phyloP scores from a whole-genome alignment of 2,113 vertebrate genomes.

The Holacanthus passer region DNA sequence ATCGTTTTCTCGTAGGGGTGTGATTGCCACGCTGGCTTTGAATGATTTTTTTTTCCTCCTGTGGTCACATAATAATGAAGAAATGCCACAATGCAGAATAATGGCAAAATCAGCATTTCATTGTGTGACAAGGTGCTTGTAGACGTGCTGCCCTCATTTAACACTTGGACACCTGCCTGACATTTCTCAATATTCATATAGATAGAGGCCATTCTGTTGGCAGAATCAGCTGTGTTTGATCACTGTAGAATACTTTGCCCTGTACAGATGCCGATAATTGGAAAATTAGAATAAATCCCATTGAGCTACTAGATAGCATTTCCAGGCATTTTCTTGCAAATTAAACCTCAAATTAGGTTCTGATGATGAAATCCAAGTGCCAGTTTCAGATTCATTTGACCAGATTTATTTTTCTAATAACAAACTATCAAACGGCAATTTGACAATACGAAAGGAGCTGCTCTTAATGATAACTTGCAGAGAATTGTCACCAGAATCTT shows the following conservation, averaged over 20 bases:
- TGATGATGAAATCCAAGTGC: neutral
- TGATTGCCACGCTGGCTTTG: slow-evolving; percentile 8
- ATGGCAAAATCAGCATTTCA: slow-evolving; percentile 36
- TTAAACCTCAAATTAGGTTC: neutral
- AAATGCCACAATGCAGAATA: slow-evolving; percentile 14
- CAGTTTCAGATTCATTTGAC: neutral
- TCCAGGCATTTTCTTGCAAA: neutral
- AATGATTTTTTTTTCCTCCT: slow-evolving; percentile 26
- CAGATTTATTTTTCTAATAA: neutral
- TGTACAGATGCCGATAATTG: neutral
- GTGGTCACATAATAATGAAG: slow-evolving; percentile 36
- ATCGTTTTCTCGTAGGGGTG: slow-evolving; percentile 35
- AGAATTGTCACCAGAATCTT: neutral
- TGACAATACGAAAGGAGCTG: neutral
- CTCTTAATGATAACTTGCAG: neutral
- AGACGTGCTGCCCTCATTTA: slow-evolving; percentile 27
- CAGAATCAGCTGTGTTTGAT: neutral
- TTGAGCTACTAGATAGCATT: neutral
- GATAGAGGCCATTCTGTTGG: neutral
- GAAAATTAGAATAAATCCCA: neutral
- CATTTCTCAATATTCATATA: neutral
- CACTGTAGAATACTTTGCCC: neutral
- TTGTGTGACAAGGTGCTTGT: neutral
- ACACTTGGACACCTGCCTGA: neutral
- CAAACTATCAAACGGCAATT: neutral